Evolutionary conservation across 2,888 invertebrate species (phyloP).

Genomic region (Neoaliturus tenellus): DNA sequence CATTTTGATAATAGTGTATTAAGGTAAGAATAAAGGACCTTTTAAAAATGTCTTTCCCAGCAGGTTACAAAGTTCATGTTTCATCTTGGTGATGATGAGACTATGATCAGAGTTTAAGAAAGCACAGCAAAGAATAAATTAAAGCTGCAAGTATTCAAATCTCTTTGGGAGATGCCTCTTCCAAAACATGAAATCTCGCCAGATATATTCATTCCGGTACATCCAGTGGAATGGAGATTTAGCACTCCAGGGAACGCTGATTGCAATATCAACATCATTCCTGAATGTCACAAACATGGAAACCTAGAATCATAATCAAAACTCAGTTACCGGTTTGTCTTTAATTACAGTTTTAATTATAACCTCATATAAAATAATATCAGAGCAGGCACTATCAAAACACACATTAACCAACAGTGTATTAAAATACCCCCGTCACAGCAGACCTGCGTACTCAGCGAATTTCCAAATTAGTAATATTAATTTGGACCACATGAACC

Average conservation of each 20-base stretch:
- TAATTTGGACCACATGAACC: too few species aligned
- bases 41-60: too few species aligned
- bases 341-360: too few species aligned
- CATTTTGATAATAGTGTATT: too few species aligned
- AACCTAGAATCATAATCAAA: background rate
- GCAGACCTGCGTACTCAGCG: too few species aligned
- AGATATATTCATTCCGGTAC: background rate
- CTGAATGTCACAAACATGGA: background rate
- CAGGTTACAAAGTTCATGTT: too few species aligned
- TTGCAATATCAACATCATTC: slow-evolving; percentile 1
- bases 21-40: too few species aligned
- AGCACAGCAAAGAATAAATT: background rate
- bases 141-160: background rate
- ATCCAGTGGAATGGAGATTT: slow-evolving; percentile 24
- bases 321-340: background rate
- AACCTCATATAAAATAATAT: too few species aligned
- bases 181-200: background rate
- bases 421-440: too few species aligned
- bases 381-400: background rate
- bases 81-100: too few species aligned
- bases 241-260: background rate
- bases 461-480: too few species aligned
- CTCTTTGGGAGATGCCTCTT: background rate
- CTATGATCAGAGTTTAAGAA: background rate
- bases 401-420: background rate